Conservation (phyloP, 53 echinoderm and acorn worm genomes). For the Antedon mediterranea region DNA sequence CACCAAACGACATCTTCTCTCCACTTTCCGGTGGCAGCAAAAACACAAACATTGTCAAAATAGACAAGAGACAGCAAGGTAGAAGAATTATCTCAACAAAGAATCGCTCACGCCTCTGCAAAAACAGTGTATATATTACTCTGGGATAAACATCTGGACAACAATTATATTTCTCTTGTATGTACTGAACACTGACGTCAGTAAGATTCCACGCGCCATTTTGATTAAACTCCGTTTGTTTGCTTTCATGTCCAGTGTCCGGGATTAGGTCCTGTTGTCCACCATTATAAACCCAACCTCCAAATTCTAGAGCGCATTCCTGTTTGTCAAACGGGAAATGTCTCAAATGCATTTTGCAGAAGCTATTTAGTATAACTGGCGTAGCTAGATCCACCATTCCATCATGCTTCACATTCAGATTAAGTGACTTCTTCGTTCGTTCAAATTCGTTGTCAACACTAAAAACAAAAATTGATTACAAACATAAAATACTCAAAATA, state of each 20-base stretch:
- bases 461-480: too few relatives aligned
- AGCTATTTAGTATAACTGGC: slow-evolving; percentile 77
- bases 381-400: slow-evolving; percentile 66
- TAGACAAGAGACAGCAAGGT: slow-evolving; percentile 21
- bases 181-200: neutral
- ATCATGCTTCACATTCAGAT: neutral
- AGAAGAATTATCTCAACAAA: slow-evolving; percentile 23
- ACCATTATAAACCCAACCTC: slow-evolving; percentile 72
- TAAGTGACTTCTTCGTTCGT: neutral
- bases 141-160: slow-evolving; percentile 27
- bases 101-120: slow-evolving; percentile 22
- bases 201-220: slow-evolving; percentile 29
- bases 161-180: slow-evolving; percentile 11
- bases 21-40: slow-evolving; percentile 32
- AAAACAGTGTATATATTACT: slow-evolving; percentile 16
- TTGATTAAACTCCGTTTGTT: slow-evolving; percentile 14
- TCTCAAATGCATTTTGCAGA: slow-evolving; percentile 47
- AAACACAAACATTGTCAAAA: slow-evolving; percentile 32
- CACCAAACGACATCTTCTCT: slow-evolving; percentile 25
- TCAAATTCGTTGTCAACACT: neutral
- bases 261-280: slow-evolving; percentile 4
- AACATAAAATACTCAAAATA: too few relatives aligned
- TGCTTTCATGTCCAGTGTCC: neutral
- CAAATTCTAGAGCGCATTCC: slow-evolving; percentile 54
- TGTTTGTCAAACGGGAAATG: slow-evolving; percentile 80